These are phyloP conservation scores for Maniola jurtina DNA, from an alignment of 1,140 invertebrate genomes.

Conservation along the genomic window DNA sequence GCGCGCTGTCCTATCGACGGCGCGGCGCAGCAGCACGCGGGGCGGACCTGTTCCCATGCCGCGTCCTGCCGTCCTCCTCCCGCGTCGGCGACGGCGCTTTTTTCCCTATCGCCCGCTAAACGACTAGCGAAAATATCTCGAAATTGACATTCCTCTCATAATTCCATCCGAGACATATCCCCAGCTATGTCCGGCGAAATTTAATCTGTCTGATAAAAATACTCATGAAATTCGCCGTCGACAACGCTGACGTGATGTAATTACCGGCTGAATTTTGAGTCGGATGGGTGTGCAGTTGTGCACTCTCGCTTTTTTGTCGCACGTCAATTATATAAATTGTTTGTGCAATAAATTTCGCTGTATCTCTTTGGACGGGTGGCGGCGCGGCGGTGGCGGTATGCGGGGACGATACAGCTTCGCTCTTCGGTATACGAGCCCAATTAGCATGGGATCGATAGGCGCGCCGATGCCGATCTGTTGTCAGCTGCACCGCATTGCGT, in stretches of 20 bases:
- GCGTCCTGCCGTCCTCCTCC: constrained; percentile 33
- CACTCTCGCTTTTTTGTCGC: constrained; percentile 75
- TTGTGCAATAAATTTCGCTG: constrained; percentile 75
- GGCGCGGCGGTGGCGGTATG: constrained; percentile 64
- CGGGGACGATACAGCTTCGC: constrained; percentile 60
- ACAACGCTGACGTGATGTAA: constrained; percentile 58
- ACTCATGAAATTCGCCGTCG: constrained; percentile 57
- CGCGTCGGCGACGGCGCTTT: constrained; percentile 51
- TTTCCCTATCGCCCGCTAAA: constrained; percentile 56
- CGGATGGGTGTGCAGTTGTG: constrained; percentile 67
- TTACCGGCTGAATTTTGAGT: constrained; percentile 63
- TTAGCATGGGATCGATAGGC: constrained; percentile 75
- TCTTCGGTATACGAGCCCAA: constrained; percentile 57
- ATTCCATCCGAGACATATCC: constrained; percentile 65
- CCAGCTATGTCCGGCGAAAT: constrained; percentile 56
- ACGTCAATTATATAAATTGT: constrained; percentile 78
- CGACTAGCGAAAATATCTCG: constrained; percentile 69
- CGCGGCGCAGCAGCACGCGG: constrained; percentile 46
- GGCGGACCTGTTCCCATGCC: constrained; percentile 60
- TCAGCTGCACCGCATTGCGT: constrained; percentile 65
- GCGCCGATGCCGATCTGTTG: constrained; percentile 65
- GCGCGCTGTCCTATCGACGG: constrained; percentile 60
- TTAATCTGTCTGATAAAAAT: constrained; percentile 64
- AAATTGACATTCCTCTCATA: constrained; percentile 76
- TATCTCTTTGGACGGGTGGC: constrained; percentile 68